A percentile compares a stretch with the other conserved stretches of the same genome.
phyloP scores from a whole-genome alignment of 1,140 invertebrate species.

The Antheraea mylitta region DNA sequence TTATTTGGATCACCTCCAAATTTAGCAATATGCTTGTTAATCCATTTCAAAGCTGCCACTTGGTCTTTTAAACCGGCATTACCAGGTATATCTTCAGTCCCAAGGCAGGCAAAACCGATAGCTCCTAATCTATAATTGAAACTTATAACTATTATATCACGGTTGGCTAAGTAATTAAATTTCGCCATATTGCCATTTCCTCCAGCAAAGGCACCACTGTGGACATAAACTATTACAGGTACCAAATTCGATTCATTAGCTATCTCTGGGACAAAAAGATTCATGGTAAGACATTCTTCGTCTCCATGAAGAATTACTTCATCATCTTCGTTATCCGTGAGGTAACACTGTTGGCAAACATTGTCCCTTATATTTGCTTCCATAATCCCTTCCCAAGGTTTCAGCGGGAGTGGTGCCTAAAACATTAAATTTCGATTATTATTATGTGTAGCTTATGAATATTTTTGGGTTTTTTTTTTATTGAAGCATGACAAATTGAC shows the following conservation, averaged over 20 bases:
- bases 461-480: no score
- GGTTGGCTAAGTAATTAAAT: conserved; percentile 50
- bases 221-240: conserved; percentile 64
- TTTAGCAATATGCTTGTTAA: conserved; percentile 80
- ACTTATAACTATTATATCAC: conserved; percentile 55
- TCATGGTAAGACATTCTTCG: conserved; percentile 58
- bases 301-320: conserved; percentile 47
- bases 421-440: conserved; percentile 21
- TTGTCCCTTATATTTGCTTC: conserved; percentile 35
- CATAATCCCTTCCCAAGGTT: conserved; percentile 46
- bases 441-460: no score
- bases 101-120: conserved; percentile 80
- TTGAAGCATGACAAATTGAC: no score
- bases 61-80: conserved; percentile 84
- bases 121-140: conserved; percentile 69
- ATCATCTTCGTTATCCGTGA: conserved; percentile 43
- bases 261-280: conserved; percentile 49
- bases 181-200: conserved; percentile 62
- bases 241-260: conserved; percentile 53
- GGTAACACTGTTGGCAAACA: conserved; percentile 57
- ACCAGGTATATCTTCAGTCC: conserved; percentile 79
- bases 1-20: conserved; percentile 84
- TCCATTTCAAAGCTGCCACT: conserved; percentile 72
- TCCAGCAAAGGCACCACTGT: conserved; percentile 64
- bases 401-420: conserved; percentile 56